A percentile compares a stretch with the other conserved stretches of the same genome.
phyloP scores from a whole-genome alignment of 30 jellyfish, hydroid and myxozoan species.

The Mastigias papua region DNA sequence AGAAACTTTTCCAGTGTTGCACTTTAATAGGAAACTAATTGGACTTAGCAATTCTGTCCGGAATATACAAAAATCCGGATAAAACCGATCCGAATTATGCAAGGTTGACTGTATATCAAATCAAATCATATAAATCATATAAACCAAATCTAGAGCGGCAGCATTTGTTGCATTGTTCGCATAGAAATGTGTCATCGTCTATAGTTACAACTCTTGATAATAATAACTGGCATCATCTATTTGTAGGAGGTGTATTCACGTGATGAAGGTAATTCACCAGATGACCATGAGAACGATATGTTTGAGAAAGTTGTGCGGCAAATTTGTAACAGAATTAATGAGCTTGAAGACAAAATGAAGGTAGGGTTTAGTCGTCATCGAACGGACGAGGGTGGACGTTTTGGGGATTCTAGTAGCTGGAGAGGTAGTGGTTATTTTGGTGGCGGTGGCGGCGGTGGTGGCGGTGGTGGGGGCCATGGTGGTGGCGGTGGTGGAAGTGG shows the following conservation, averaged over 20 bases:
- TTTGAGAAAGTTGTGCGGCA: constrained; percentile 95
- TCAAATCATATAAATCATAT: too few species aligned
- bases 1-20: too few species aligned
- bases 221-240: neutral
- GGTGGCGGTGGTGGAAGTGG: constrained; percentile 74
- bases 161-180: too few species aligned
- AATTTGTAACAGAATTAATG: constrained; percentile 88
- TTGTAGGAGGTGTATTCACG: constrained; percentile 98
- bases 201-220: neutral
- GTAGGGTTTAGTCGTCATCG: neutral
- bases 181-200: neutral
- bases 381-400: constrained; percentile 42
- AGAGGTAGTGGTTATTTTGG: constrained; percentile 55
- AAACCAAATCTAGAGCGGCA: too few species aligned
- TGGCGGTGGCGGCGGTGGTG: constrained; percentile 83
- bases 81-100: too few species aligned
- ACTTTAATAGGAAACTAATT: too few species aligned
- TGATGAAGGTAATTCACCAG: constrained; percentile 99
- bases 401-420: constrained; percentile 46
- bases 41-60: too few species aligned
- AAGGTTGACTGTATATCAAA: too few species aligned
- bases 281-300: constrained; percentile 98
- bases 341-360: constrained; percentile 84
- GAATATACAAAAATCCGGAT: too few species aligned
- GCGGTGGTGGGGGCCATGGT: constrained; percentile 76